Percentiles rank a stretch among this genome's conserved stretches.
phyloP scores from a whole-genome alignment of 2,797 vertebrate species.

The Emys orbicularis region DNA sequence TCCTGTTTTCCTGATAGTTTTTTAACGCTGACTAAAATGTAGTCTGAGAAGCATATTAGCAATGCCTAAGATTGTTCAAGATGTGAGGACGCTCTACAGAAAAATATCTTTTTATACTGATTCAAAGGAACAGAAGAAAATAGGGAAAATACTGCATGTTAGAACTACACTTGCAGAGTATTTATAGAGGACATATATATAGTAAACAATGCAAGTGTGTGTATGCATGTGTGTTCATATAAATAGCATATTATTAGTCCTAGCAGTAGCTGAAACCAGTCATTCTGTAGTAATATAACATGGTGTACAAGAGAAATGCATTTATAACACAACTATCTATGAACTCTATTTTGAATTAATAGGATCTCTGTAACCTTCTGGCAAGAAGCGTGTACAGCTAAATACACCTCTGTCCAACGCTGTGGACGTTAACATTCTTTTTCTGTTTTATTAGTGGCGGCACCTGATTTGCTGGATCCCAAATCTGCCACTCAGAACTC shows the following conservation, averaged over 20 bases:
- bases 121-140: background rate
- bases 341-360: background rate
- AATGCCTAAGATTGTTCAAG: background rate
- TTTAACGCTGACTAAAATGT: conserved; percentile 17
- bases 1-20: background rate
- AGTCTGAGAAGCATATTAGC: conserved; percentile 16
- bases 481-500: conserved; percentile 95
- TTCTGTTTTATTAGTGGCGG: conserved; percentile 89
- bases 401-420: background rate
- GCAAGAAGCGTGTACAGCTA: background rate
- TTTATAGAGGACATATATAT: background rate
- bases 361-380: background rate
- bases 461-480: conserved; percentile 98
- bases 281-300: background rate
- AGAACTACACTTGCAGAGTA: background rate
- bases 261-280: background rate
- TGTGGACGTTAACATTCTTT: conserved; percentile 59
- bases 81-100: background rate
- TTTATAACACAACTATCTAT: background rate
- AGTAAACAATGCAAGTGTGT: background rate
- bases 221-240: too few species aligned
- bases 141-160: background rate
- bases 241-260: background rate
- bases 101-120: background rate
- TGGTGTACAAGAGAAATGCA: background rate